phyloP scores from a whole-genome alignment of 35 echinoderm and acorn worm genomes.

The Strongylocentrotus purpuratus region DNA sequence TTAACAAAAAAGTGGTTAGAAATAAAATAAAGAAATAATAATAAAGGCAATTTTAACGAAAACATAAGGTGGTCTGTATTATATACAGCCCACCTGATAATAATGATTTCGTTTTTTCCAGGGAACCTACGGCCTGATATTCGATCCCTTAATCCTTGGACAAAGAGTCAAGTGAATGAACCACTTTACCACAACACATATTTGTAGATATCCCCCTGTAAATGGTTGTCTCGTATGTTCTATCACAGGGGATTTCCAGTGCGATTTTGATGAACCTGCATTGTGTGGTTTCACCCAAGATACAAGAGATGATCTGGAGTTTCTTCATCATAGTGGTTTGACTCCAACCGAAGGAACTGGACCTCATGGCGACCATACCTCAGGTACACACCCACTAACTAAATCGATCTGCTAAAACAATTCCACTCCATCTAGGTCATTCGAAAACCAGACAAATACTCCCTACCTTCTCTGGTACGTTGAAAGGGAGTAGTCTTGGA shows the following conservation, averaged over 20 bases:
- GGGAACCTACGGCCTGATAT: too few relatives aligned
- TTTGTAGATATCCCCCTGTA: background rate
- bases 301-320: constrained; percentile 21
- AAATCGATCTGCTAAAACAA: background rate
- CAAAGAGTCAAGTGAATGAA: too few relatives aligned
- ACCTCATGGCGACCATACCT: background rate
- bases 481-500: too few relatives aligned
- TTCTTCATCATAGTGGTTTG: constrained; percentile 19
- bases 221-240: background rate
- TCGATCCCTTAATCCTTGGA: too few relatives aligned
- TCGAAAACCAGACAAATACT: background rate
- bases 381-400: background rate
- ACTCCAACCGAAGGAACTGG: constrained; percentile 19
- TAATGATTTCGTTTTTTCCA: too few relatives aligned
- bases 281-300: constrained; percentile 35
- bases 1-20: too few relatives aligned
- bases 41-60: too few relatives aligned
- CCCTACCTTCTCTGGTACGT: background rate
- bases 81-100: too few relatives aligned
- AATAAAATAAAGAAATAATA: too few relatives aligned
- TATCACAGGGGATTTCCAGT: background rate
- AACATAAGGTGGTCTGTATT: too few relatives aligned
- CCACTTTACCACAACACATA: background rate
- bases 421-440: background rate
- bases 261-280: background rate